Percentiles rank a stretch among this genome's conserved stretches.
phyloP scores from a whole-genome alignment of 1,140 invertebrate species.

The Papilio glaucus region DNA sequence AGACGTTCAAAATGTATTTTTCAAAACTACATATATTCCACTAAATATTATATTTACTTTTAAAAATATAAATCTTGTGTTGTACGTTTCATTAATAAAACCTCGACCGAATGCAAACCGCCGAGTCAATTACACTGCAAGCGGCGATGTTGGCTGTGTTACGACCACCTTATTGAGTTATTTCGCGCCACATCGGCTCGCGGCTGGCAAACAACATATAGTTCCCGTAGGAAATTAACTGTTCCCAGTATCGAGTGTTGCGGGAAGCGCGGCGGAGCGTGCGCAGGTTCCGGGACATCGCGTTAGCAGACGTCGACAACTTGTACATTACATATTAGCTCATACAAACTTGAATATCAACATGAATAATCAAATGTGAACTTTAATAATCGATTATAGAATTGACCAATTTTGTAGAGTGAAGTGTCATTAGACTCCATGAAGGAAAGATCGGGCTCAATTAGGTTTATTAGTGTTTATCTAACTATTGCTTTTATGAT shows the following conservation, averaged over 20 bases:
- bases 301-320: background rate
- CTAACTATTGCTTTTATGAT: too few species aligned
- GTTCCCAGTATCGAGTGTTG: background rate
- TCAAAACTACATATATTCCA: too few species aligned
- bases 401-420: too few species aligned
- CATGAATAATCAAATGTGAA: too few species aligned
- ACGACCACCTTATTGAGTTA: background rate
- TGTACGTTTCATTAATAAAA: background rate
- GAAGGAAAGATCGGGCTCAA: too few species aligned
- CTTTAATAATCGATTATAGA: too few species aligned
- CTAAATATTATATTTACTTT: too few species aligned
- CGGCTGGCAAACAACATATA: slow-evolving; percentile 4
- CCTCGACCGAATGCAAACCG: background rate
- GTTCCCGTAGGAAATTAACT: slow-evolving; percentile 28
- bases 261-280: too few species aligned
- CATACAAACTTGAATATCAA: too few species aligned
- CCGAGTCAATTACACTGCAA: background rate
- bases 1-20: too few species aligned
- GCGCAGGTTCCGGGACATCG: background rate
- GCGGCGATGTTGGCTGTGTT: background rate
- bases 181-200: background rate
- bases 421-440: too few species aligned
- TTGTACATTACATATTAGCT: background rate
- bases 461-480: too few species aligned
- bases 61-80: background rate